These are phyloP conservation scores for Mimachlamys varia DNA, from an alignment of 2,888 invertebrate genomes.

Conservation along the genomic window DNA sequence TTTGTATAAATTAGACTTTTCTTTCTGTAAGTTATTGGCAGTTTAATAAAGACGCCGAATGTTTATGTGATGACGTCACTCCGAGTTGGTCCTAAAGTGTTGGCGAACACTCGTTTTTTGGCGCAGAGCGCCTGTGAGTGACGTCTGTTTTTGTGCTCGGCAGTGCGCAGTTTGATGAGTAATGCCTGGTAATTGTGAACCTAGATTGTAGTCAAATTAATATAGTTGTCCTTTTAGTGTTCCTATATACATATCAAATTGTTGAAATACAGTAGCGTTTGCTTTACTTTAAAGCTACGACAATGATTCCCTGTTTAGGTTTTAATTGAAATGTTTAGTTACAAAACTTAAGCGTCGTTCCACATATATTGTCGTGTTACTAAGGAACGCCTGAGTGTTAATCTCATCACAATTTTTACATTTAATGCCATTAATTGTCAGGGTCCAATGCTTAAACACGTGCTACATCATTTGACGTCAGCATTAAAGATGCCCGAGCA, in stretches of 20 bases:
- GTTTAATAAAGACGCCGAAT: neutral
- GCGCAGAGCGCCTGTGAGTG: neutral
- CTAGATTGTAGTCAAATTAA: neutral
- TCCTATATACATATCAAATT: slow-evolving; percentile 31
- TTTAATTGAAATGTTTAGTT: neutral
- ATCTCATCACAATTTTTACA: neutral
- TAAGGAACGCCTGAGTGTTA: too few species aligned
- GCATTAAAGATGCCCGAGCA: neutral
- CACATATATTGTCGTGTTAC: neutral
- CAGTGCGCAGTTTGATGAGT: neutral
- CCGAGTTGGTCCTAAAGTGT: neutral
- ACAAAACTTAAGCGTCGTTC: neutral
- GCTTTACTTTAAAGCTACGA: slow-evolving; percentile 13
- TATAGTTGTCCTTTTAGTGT: neutral
- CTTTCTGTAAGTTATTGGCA: neutral
- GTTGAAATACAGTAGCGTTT: neutral
- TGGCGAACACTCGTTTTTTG: neutral
- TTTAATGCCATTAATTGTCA: neutral
- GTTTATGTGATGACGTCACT: neutral
- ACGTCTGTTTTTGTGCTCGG: neutral
- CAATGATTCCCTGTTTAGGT: neutral
- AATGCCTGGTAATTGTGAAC: neutral
- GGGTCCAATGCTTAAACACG: neutral
- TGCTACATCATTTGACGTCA: neutral
- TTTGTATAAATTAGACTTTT: slow-evolving; percentile 31